Evolutionary conservation across 2,888 invertebrate species (phyloP), one percentile per base, ranked within the genome.

Genomic region (Polyommatus iphigenia): DNA sequence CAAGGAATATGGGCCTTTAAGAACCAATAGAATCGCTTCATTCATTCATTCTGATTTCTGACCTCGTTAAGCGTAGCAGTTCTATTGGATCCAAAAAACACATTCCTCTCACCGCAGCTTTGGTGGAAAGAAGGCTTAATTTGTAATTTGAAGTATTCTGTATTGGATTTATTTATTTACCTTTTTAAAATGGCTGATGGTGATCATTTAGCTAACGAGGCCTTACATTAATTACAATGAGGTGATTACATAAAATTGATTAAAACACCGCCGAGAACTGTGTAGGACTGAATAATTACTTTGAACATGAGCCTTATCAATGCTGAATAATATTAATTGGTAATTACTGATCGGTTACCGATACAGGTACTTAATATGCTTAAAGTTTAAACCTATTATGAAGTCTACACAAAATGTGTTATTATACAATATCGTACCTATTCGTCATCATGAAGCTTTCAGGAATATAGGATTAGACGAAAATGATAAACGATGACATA

Each of bases 221-320:
- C 29, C 3, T 29, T 29, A 67, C 15, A 67, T 67, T 67, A 67
- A 15, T 67, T 15, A 32, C 67, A 32, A 32, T 67, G 29, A 29
- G 29, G 67, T 32, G 29, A 67, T 67, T 67, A 67, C 29, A 67
- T 67, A 67, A 29, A 29, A 67, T 32, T 67, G 5, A 67, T 67
- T 67, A 67, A 67, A 62, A 24, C 13, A 67, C 5, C 29, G 18
- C 29, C 67, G 29, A 15, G 67, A 29, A 32, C 18, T 15, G 67
- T 62, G 24, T 62, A 24, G 62, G 62, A 62, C 29, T 67, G 29
- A 67, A 67, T 67, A 67, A 59, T 24, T 62, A 62, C 54, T 54
- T 54, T 54, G 54, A 54, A 54, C 54, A 54, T 54, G 13, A 54
- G 54, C 54, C 54, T 54, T 18, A 54, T 54, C 15, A 54, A 54